A percentile compares a stretch with the other conserved stretches of the same genome.
Conservation (phyloP, 2,113 vertebrate species). For the Cepphus grylle region DNA sequence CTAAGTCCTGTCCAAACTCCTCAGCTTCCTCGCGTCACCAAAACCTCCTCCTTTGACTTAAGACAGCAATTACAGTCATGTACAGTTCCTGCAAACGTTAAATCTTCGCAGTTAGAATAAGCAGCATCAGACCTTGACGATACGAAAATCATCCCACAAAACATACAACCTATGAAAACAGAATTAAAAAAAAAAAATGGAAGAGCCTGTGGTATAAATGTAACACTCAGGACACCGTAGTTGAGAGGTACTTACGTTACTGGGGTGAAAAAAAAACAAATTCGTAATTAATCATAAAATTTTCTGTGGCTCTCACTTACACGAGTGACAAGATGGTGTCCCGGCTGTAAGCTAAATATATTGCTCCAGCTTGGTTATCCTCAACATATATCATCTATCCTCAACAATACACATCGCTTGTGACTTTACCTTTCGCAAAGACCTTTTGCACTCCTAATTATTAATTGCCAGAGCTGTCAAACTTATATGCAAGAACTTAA, state of each 20-base stretch:
- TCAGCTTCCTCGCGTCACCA: slow-evolving; percentile 10
- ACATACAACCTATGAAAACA: slow-evolving; percentile 29
- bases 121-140: slow-evolving; percentile 10
- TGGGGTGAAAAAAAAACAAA: slow-evolving; percentile 4
- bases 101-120: slow-evolving; percentile 18
- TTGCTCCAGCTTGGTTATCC: slow-evolving; percentile 40
- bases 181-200: neutral
- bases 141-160: slow-evolving; percentile 47
- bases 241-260: neutral
- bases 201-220: slow-evolving; percentile 8
- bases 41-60: slow-evolving; percentile 32
- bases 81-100: slow-evolving; percentile 46
- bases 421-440: slow-evolving; percentile 11
- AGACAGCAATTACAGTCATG: neutral
- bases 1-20: neutral
- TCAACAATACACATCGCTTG: slow-evolving; percentile 1
- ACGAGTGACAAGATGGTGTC: neutral
- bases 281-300: neutral
- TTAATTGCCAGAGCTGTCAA: slow-evolving; percentile 47
- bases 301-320: neutral
- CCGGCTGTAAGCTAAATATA: slow-evolving; percentile 52
- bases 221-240: neutral
- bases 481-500: slow-evolving; percentile 22
- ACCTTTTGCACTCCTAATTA: slow-evolving; percentile 13
- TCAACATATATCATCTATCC: neutral